Conservation (phyloP, 1,140 invertebrate species). For the roundworm (Caenorhabditis elegans) region WBcel235 BX284603.4:6854501-6855000, state of each 20-base stretch:
- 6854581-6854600: not conserved
- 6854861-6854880: not conserved
- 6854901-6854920: constrained; percentile 10
- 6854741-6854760: constrained; percentile 59
- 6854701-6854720: constrained; percentile 48
- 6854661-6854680: not conserved
- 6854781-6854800: constrained; percentile 55
- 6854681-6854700: constrained; percentile 23
- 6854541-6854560: constrained; percentile 23
- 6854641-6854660: constrained; percentile 28
- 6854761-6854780: constrained; percentile 52
- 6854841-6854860: not conserved
- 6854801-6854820: constrained; percentile 49
- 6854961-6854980: constrained; percentile 31
- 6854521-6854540: not conserved
- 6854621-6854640: constrained; percentile 23
- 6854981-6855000: constrained; percentile 2
- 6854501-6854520: not conserved
- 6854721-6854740: constrained; percentile 51
- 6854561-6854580: no score
- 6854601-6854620: constrained; percentile 8
- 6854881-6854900: not conserved
- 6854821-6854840: constrained; percentile 41
- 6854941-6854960: constrained; percentile 30
- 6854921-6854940: constrained; percentile 37